These are phyloP conservation scores for Zaprionus capensis DNA, from an alignment of 1,140 invertebrate genomes.

Conservation along the genomic window DNA sequence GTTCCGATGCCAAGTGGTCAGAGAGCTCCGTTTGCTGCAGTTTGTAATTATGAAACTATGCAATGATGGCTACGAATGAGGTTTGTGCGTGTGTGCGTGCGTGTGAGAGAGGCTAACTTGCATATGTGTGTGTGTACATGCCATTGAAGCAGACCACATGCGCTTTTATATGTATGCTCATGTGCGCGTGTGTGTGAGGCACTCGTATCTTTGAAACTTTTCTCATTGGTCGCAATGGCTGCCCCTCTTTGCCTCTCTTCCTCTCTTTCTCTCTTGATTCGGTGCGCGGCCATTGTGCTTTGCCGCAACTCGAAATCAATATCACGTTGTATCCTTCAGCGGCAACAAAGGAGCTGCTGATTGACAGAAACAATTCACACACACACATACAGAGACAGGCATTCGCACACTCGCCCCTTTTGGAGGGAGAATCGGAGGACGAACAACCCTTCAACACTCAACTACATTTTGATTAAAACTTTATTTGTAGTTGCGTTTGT, in stretches of 20 bases:
- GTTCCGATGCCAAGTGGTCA: constrained; percentile 57
- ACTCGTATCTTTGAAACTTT: constrained; percentile 71
- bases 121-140: not conserved
- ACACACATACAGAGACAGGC: constrained; percentile 26
- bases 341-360: constrained; percentile 79
- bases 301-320: constrained; percentile 76
- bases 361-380: constrained; percentile 79
- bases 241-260: constrained; percentile 9
- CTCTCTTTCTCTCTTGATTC: not conserved
- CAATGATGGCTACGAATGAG: constrained; percentile 37
- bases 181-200: constrained; percentile 36
- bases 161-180: constrained; percentile 27
- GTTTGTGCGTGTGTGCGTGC: constrained; percentile 9
- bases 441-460: constrained; percentile 81
- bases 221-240: constrained; percentile 66
- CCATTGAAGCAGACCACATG: constrained; percentile 30
- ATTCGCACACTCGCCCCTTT: not conserved
- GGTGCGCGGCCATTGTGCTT: constrained; percentile 53
- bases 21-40: constrained; percentile 51
- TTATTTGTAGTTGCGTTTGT: constrained; percentile 73
- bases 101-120: not conserved
- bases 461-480: constrained; percentile 82
- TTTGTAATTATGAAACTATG: constrained; percentile 80
- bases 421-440: constrained; percentile 30
- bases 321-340: constrained; percentile 81